Percentiles rank a stretch among this genome's conserved stretches.
These are phyloP conservation scores for Hylomyscus alleni DNA, from an alignment of 2,797 vertebrate genomes.

Conservation along the genomic window DNA sequence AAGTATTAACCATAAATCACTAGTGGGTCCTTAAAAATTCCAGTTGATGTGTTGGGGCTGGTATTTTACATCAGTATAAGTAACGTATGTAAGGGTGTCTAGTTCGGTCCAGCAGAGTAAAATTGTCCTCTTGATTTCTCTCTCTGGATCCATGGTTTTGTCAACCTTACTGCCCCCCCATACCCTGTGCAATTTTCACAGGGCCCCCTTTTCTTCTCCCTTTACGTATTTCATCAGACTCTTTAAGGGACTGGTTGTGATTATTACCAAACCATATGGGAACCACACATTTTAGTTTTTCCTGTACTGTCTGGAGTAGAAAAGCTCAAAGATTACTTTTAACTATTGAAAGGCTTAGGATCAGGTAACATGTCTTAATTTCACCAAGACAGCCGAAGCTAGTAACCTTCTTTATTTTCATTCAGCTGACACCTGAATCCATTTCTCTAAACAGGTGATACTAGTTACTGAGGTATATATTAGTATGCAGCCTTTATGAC, in stretches of 20 bases:
- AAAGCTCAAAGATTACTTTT: constrained; percentile 47
- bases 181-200: constrained; percentile 49
- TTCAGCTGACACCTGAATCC: constrained; percentile 53
- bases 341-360: constrained; percentile 46
- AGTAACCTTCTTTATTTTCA: constrained; percentile 62
- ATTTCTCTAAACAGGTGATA: constrained; percentile 43
- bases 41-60: constrained; percentile 65
- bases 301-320: constrained; percentile 61
- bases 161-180: constrained; percentile 5
- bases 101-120: constrained; percentile 68
- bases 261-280: constrained; percentile 76
- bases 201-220: constrained; percentile 64
- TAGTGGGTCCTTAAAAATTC: constrained; percentile 59
- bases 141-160: constrained; percentile 63
- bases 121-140: constrained; percentile 70
- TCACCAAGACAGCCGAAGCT: constrained; percentile 50
- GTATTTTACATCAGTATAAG: constrained; percentile 75
- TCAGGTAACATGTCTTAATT: constrained; percentile 53
- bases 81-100: constrained; percentile 58
- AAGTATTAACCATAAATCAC: constrained; percentile 75
- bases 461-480: constrained; percentile 53
- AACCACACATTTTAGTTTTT: constrained; percentile 67
- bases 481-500: constrained; percentile 34
- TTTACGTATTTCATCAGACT: constrained; percentile 74
- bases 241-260: constrained; percentile 77